These are phyloP conservation scores for Stichodactyla helianthus DNA, from an alignment of 64 coral and sea anemone genomes.

Conservation along the genomic window DNA sequence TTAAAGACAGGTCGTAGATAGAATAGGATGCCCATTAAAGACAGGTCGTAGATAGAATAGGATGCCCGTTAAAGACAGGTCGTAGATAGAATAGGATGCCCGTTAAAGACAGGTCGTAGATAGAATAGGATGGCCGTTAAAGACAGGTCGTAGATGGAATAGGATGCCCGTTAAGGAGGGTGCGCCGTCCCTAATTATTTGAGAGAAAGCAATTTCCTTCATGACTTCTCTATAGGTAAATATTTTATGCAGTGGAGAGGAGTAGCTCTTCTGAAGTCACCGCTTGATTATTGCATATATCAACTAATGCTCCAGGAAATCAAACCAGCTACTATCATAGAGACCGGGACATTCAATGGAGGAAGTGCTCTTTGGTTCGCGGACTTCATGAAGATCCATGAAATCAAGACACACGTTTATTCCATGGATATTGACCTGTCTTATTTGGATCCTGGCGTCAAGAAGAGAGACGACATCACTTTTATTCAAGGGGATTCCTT, in stretches of 20 bases:
- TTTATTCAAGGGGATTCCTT: conserved; percentile 10
- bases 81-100: too few species aligned
- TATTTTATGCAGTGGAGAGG: conserved; percentile 16
- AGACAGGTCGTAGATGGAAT: too few species aligned
- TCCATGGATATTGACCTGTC: conserved; percentile 20
- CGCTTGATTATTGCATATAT: not conserved
- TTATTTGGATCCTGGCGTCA: not conserved
- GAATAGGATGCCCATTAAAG: too few species aligned
- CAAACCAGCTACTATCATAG: conserved; percentile 29
- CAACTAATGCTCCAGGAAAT: conserved; percentile 15
- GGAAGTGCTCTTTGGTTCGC: conserved; percentile 34
- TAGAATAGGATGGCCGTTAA: too few species aligned
- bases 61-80: too few species aligned
- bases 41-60: too few species aligned
- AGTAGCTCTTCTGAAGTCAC: not conserved
- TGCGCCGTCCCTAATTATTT: too few species aligned
- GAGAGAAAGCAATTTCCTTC: too few species aligned
- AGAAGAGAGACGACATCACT: conserved; percentile 19
- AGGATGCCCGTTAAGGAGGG: too few species aligned
- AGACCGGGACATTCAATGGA: conserved; percentile 29
- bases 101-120: too few species aligned
- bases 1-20: too few species aligned
- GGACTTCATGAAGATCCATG: conserved; percentile 17
- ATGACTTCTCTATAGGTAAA: not conserved
- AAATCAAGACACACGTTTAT: not conserved